These are phyloP conservation scores for Larimichthys polyactis DNA, from an alignment of 2,113 vertebrate genomes.

Conservation along the genomic window DNA sequence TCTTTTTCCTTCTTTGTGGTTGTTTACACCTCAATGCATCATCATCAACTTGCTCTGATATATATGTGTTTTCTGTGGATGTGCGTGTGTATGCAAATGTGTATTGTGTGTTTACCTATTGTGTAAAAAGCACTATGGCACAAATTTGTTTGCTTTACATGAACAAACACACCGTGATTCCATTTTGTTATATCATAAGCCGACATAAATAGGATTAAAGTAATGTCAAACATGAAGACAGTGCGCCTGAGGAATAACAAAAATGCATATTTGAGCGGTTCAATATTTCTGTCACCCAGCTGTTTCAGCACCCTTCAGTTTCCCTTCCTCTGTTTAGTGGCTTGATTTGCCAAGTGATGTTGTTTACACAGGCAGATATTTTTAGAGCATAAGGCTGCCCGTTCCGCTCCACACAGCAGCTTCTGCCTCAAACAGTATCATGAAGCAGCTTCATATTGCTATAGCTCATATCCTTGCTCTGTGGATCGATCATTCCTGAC, in stretches of 20 bases:
- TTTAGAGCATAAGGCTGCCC: constrained; percentile 60
- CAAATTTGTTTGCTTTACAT: neutral
- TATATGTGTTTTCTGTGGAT: neutral
- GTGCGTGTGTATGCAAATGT: neutral
- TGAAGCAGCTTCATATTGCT: constrained; percentile 33
- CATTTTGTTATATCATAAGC: constrained; percentile 26
- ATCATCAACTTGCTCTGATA: neutral
- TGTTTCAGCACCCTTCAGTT: constrained; percentile 3
- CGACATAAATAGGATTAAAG: constrained; percentile 27
- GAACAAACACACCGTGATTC: neutral
- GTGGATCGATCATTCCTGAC: constrained; percentile 28
- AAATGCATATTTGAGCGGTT: constrained; percentile 26
- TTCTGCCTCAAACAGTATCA: constrained; percentile 29
- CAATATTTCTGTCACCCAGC: constrained; percentile 32
- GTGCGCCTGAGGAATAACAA: constrained; percentile 19
- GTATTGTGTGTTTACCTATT: neutral
- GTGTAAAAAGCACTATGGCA: neutral
- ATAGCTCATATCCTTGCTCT: constrained; percentile 25
- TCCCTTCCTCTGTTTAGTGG: constrained; percentile 20
- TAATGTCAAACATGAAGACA: constrained; percentile 31
- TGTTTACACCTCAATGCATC: neutral
- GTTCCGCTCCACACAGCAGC: constrained; percentile 31
- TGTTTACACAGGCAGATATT: constrained; percentile 64
- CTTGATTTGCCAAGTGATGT: constrained; percentile 53
- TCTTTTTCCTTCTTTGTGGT: neutral